phyloP scores from a whole-genome alignment of 2,888 invertebrate species.

The Digitonthophagus gazella region DNA sequence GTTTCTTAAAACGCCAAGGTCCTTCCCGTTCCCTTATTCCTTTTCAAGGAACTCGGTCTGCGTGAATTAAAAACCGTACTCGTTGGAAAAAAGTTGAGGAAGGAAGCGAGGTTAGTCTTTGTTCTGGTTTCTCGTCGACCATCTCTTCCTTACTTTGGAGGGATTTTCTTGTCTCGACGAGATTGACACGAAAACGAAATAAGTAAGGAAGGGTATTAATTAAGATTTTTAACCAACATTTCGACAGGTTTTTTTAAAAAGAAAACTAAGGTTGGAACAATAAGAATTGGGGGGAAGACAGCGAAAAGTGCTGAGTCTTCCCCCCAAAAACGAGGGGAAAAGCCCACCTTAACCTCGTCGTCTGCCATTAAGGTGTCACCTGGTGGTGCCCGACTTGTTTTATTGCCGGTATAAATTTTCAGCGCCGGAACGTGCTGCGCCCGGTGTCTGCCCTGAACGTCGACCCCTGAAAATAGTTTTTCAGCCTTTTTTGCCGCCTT shows the following conservation, averaged over 20 bases:
- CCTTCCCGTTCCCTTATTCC: not conserved
- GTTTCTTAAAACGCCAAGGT: not conserved
- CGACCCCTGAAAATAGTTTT: conserved; percentile 22
- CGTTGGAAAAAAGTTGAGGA: no score
- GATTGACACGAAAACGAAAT: no score
- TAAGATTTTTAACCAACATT: not conserved
- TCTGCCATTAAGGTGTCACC: conserved; percentile 30
- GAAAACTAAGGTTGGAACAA: no score
- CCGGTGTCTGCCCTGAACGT: conserved; percentile 9
- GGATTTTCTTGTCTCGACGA: no score
- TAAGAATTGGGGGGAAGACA: no score
- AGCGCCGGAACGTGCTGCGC: conserved; percentile 8
- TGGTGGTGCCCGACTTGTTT: conserved; percentile 29
- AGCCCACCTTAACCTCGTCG: conserved; percentile 27
- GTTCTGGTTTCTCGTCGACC: no score
- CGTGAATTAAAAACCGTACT: no score
- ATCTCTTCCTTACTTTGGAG: no score
- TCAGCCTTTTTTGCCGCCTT: not conserved
- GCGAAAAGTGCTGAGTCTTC: not conserved
- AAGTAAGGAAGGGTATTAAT: no score
- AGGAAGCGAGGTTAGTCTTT: no score
- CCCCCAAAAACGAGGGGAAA: conserved; percentile 3
- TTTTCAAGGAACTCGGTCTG: no score
- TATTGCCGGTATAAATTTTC: conserved; percentile 32
- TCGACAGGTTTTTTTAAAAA: not conserved